These are phyloP conservation scores for Microtus ochrogaster DNA, from an alignment of 2,113 vertebrate species.

Conservation along the genomic window DNA sequence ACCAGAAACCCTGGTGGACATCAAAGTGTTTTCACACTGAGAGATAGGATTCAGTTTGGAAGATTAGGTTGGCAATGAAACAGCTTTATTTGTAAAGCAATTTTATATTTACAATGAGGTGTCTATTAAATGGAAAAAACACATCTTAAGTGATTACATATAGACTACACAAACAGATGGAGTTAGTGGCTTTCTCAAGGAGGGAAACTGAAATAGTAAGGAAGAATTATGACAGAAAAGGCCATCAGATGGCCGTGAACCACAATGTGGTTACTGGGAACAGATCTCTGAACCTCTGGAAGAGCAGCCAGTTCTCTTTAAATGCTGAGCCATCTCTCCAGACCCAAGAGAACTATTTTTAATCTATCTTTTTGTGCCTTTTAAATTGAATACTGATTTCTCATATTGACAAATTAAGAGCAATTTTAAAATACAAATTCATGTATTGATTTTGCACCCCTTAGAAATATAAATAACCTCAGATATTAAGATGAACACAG, in stretches of 20 bases:
- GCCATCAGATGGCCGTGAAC: too few relatives aligned
- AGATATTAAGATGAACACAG: conserved; percentile 1
- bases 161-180: background rate
- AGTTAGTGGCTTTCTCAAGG: background rate
- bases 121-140: background rate
- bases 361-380: background rate
- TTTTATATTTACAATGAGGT: background rate
- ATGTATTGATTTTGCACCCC: background rate
- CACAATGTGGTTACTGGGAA: too few relatives aligned
- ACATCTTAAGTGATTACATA: conserved; percentile 28
- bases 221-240: background rate
- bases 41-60: conserved; percentile 21
- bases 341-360: background rate
- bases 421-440: conserved; percentile 17
- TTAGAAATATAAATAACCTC: background rate
- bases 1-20: background rate
- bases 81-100: background rate
- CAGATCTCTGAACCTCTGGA: too few relatives aligned
- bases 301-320: too few relatives aligned
- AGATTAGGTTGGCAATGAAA: background rate
- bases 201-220: background rate
- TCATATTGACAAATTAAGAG: background rate
- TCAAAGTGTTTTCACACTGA: background rate
- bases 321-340: too few relatives aligned
- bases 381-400: background rate